Conservation (phyloP, 2,797 vertebrate species). For the Acanthiza pusilla region DNA sequence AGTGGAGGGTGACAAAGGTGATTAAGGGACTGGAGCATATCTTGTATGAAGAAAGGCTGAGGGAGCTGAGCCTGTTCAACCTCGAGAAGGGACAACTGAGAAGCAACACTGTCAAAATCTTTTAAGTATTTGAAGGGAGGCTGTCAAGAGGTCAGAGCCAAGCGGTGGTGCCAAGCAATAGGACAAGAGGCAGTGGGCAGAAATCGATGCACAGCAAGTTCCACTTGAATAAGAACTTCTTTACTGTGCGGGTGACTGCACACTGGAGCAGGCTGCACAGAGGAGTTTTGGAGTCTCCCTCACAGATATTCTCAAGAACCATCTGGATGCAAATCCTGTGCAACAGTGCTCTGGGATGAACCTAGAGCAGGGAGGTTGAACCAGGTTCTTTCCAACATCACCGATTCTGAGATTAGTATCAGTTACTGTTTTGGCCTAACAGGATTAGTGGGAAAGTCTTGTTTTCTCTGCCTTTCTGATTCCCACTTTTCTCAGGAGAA, state of each 20-base stretch:
- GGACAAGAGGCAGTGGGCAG: rapidly evolving
- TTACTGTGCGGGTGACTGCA: rapidly evolving
- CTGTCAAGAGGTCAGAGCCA: neutral
- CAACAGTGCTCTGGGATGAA: neutral
- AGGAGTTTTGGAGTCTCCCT: neutral
- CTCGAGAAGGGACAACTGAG: neutral
- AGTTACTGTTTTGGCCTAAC: neutral
- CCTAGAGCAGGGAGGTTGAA: neutral
- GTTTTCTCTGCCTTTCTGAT: neutral
- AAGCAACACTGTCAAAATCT: rapidly evolving
- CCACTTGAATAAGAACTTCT: neutral
- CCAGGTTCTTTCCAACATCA: neutral
- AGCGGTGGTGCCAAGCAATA: neutral
- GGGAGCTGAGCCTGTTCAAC: neutral
- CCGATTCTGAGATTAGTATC: neutral
- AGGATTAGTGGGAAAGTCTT: neutral
- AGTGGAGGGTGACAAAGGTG: rapidly evolving
- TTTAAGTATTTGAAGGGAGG: neutral
- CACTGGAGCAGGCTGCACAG: neutral
- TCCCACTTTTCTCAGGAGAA: neutral
- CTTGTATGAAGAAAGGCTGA: neutral
- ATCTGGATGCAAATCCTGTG: neutral
- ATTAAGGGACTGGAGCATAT: neutral
- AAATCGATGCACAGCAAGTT: neutral
- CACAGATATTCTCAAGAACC: rapidly evolving